Evolutionary conservation across 2,797 vertebrate genomes (phyloP).

Genomic region (Microctenopoma lineatum): DNA sequence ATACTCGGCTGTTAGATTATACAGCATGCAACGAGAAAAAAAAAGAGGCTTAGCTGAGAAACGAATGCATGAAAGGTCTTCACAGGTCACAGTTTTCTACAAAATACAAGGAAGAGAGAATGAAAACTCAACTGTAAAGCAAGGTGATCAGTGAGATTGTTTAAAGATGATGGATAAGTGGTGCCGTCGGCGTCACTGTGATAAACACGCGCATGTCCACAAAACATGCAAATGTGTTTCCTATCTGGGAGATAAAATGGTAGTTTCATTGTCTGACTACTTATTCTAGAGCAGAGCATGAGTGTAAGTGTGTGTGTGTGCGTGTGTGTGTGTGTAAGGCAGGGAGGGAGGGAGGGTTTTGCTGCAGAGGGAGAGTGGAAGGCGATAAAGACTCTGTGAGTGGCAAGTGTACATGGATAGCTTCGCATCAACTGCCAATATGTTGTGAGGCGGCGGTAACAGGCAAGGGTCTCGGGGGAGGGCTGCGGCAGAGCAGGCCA

Average conservation of each 20-base stretch:
- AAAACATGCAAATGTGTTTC: constrained; percentile 35
- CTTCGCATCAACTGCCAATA: constrained; percentile 98
- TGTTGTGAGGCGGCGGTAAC: constrained; percentile 97
- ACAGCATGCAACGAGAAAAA: not conserved
- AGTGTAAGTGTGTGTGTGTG: constrained; percentile 26
- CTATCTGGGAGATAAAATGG: constrained; percentile 73
- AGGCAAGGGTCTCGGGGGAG: constrained; percentile 95
- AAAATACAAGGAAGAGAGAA: constrained; percentile 30
- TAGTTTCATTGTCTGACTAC: constrained; percentile 76
- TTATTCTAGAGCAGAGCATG: constrained; percentile 61
- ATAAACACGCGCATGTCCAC: constrained; percentile 51
- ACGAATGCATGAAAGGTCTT: constrained; percentile 48
- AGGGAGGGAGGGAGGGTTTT: constrained; percentile 61
- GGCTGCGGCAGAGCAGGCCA: constrained; percentile 93
- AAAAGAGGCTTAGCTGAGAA: constrained; percentile 37
- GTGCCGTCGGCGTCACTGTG: constrained; percentile 58
- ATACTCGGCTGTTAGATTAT: constrained; percentile 18
- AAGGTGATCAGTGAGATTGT: constrained; percentile 71
- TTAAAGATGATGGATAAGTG: constrained; percentile 64
- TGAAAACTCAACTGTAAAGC: constrained; percentile 51
- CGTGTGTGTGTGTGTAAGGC: constrained; percentile 21
- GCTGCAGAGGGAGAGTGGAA: constrained; percentile 74
- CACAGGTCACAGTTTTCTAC: constrained; percentile 31
- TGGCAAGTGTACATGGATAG: constrained; percentile 96
- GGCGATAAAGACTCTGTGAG: constrained; percentile 87